Conservation (phyloP, 1,140 invertebrate genomes). For the Maconellicoccus hirsutus region DNA sequence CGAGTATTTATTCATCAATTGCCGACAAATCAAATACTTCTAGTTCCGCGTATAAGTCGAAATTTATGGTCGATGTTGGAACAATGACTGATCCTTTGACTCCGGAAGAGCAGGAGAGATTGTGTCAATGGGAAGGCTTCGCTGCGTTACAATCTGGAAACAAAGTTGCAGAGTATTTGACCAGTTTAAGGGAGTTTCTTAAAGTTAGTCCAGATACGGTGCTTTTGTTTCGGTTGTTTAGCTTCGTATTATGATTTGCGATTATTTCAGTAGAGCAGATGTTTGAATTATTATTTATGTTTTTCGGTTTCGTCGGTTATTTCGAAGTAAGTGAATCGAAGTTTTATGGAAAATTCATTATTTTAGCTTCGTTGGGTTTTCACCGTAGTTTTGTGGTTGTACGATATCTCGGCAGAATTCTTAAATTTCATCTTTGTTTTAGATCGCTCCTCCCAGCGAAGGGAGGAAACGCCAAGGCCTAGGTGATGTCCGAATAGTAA, state of each 20-base stretch:
- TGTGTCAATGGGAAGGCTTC: constrained; percentile 29
- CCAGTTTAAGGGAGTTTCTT: constrained; percentile 32
- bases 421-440: background rate
- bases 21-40: background rate
- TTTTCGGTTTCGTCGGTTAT: too few species aligned
- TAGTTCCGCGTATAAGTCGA: constrained; percentile 15
- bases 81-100: constrained; percentile 42
- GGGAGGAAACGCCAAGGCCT: constrained; percentile 30
- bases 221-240: background rate
- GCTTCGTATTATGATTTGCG: too few species aligned
- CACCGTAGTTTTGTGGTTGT: too few species aligned
- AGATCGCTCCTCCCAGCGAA: constrained; percentile 27
- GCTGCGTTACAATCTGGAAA: constrained; percentile 30
- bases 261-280: too few species aligned
- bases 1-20: background rate
- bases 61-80: constrained; percentile 39
- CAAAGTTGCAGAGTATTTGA: constrained; percentile 33
- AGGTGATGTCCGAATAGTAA: constrained; percentile 66
- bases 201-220: constrained; percentile 28
- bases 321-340: too few species aligned
- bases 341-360: too few species aligned
- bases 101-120: constrained; percentile 28
- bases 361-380: too few species aligned
- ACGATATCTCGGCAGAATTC: too few species aligned
- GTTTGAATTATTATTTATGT: too few species aligned